Evolutionary conservation across 1,140 invertebrate genomes (phyloP).

Genomic region (Batillaria attramentaria): DNA sequence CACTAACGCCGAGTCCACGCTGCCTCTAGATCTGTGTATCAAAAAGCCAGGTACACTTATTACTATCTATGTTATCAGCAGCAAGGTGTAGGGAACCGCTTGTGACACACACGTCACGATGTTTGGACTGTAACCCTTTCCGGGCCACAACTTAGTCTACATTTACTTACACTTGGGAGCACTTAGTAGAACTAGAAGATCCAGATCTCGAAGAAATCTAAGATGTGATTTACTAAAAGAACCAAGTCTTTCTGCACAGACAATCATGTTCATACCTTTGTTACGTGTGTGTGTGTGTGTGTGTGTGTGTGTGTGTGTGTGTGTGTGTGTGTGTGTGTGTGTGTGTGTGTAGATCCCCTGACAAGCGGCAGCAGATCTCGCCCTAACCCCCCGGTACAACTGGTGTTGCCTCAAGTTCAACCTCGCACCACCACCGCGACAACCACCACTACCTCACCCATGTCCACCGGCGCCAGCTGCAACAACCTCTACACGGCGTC

Average conservation of each 20-base stretch:
- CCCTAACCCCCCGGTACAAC: conserved; percentile 36
- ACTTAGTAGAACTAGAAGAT: too few species aligned
- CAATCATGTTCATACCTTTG: too few species aligned
- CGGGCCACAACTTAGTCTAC: too few species aligned
- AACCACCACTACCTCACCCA: conserved; percentile 7
- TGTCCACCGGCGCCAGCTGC: background rate
- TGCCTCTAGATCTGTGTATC: background rate
- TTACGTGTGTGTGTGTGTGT: conserved; percentile 2
- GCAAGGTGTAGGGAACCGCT: too few species aligned
- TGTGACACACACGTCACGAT: too few species aligned
- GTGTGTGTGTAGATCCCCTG: background rate
- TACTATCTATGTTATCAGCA: too few species aligned
- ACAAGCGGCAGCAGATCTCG: background rate
- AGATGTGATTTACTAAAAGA: too few species aligned
- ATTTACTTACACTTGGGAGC: too few species aligned
- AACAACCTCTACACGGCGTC: background rate
- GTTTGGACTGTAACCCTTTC: too few species aligned
- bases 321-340: background rate
- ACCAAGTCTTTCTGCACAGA: too few species aligned
- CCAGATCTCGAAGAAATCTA: too few species aligned
- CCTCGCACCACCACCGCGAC: background rate
- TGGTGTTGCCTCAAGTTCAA: conserved; percentile 38
- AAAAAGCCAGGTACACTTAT: conserved; percentile 1
- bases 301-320: background rate
- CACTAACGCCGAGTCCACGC: too few species aligned